A percentile compares a stretch with the other conserved stretches of the same genome.
These are phyloP conservation scores for Drosophila seclusa DNA, from an alignment of 2,888 invertebrate genomes.

Conservation along the genomic window DNA sequence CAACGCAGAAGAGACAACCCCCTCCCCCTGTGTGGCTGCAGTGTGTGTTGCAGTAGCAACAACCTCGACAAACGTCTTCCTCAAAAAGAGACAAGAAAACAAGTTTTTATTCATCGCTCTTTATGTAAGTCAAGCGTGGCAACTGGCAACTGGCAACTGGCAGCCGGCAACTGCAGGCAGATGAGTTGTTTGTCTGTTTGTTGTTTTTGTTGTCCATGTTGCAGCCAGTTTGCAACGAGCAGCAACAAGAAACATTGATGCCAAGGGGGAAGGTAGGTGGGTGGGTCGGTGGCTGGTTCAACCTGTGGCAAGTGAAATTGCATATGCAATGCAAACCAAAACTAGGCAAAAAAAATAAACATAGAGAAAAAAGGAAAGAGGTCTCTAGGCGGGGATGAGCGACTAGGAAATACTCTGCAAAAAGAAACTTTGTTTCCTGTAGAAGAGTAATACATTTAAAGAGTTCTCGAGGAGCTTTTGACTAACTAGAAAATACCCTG, in stretches of 20 bases:
- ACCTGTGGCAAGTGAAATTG: slow-evolving; percentile 61
- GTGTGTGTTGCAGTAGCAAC: slow-evolving; percentile 61
- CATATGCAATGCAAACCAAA: slow-evolving; percentile 68
- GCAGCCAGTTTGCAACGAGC: slow-evolving; percentile 39
- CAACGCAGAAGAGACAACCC: slow-evolving; percentile 69
- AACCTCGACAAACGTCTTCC: slow-evolving; percentile 67
- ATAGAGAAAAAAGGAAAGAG: slow-evolving; percentile 12
- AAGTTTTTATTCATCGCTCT: slow-evolving; percentile 67
- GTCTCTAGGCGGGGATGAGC: neutral
- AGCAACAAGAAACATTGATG: slow-evolving; percentile 16
- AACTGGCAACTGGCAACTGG: slow-evolving; percentile 25
- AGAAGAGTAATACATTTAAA: no score
- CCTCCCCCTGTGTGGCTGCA: slow-evolving; percentile 24
- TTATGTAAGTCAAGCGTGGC: slow-evolving; percentile 78
- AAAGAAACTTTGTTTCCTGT: neutral
- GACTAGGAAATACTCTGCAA: neutral
- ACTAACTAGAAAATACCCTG: no score
- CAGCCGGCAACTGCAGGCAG: slow-evolving; percentile 57
- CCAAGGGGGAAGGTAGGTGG: slow-evolving; percentile 13
- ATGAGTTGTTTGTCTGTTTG: slow-evolving; percentile 56
- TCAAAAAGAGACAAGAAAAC: slow-evolving; percentile 71
- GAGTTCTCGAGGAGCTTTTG: no score
- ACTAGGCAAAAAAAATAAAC: slow-evolving; percentile 52
- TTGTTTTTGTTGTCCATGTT: slow-evolving; percentile 41
- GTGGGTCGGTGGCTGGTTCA: neutral